Base-by-base conservation (phyloP, 2,113 vertebrate species). In the Psettodes erumei region DNA sequence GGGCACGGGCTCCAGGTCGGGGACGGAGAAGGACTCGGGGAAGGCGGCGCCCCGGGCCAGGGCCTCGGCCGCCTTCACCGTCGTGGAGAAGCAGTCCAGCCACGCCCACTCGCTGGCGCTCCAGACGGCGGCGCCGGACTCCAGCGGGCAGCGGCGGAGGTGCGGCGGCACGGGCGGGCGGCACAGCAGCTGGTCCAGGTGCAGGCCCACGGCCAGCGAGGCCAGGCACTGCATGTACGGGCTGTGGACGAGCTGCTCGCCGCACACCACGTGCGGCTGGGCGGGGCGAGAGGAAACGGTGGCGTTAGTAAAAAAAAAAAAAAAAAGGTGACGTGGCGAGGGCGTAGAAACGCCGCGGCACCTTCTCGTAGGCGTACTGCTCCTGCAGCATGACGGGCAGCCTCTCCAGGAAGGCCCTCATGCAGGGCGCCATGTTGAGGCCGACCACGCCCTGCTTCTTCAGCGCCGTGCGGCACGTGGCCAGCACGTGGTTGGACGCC, bases 161-260 rank as follows among this genome's bases (percentile, higher is more conserved):
- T 96, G 96, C 11, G 96, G 96, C 0, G 97, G 95, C 33, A 96
- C 93, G 0, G 96, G 95, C 0, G 97, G 94, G 28, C 78, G 95
- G 81, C 98, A 99, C 61, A 99, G 87, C 19, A 98, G 95, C 75
- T 93, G 94, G 65, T 99, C 98, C 67, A 99, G 93, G 75, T 95
- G 96, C 37, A 99, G 96, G 1, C 98, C 98, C 71, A 99, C 97
- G 0, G 96, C 97, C 15, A 99, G 92, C 0, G 97, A 99, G 23
- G 98, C 95, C 33, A 99, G 90, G 83, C 98, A 99, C 82, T 99
- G 98, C 97, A 99, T 98, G 47, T 99, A 99, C 3, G 97, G 96
- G 67, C 98, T 99, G 61, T 99, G 98, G 53, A 99, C 95, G 1
- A 99, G 95, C 92, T 99, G 98, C 86, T 99, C 98, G 0, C 98